These are phyloP conservation scores for Apis dorsata DNA, from an alignment of 1,140 invertebrate genomes.

Conservation along the genomic window DNA sequence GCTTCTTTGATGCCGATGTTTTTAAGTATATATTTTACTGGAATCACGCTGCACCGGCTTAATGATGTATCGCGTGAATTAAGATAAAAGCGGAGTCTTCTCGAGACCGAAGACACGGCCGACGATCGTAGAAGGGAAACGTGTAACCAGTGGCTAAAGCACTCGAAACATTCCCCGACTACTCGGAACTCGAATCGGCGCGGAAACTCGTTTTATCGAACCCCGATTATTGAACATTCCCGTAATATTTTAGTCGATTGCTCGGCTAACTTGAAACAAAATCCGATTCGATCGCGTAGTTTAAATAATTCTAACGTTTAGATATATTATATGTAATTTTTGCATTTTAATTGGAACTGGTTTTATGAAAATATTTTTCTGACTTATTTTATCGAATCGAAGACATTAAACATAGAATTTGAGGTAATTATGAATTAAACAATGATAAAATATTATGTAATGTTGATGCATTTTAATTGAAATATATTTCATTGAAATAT, in stretches of 20 bases:
- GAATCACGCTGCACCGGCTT: slow-evolving; percentile 41
- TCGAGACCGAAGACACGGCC: neutral
- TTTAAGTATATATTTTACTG: slow-evolving; percentile 46
- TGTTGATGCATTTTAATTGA: too few species aligned
- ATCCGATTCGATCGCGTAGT: neutral
- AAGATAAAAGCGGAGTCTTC: slow-evolving; percentile 42
- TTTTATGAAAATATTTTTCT: neutral
- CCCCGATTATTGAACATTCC: slow-evolving; percentile 4
- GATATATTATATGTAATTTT: neutral
- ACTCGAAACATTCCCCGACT: slow-evolving; percentile 24
- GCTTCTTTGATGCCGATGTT: slow-evolving; percentile 39
- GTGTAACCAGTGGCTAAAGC: slow-evolving; percentile 13
- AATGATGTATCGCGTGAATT: slow-evolving; percentile 53
- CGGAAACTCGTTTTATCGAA: slow-evolving; percentile 40
- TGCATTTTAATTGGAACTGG: neutral
- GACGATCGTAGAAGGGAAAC: slow-evolving; percentile 19
- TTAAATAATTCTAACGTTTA: neutral
- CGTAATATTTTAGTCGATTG: slow-evolving; percentile 23
- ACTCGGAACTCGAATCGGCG: slow-evolving; percentile 13
- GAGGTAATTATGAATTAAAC: too few species aligned
- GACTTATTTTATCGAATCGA: neutral
- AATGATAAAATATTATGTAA: too few species aligned
- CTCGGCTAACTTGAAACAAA: neutral
- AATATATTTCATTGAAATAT: too few species aligned
- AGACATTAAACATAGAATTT: too few species aligned